A percentile compares a stretch with the other conserved stretches of the same genome.
phyloP scores from a whole-genome alignment of 1,140 invertebrate genomes.

The Orius insidiosus region DNA sequence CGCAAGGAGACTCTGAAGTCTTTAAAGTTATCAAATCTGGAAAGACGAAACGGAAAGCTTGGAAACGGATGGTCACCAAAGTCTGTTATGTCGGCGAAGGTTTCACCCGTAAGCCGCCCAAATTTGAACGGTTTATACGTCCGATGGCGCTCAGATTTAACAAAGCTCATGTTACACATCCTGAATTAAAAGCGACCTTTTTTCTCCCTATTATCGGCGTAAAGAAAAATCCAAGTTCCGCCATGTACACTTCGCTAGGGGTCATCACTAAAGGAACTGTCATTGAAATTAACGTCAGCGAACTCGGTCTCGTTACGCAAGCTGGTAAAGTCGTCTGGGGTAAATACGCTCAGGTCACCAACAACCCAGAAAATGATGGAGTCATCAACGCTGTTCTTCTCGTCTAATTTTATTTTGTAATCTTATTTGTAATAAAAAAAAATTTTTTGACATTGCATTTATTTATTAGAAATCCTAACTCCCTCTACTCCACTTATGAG shows the following conservation, averaged over 20 bases:
- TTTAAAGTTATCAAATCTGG: constrained; percentile 82
- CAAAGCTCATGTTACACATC: constrained; percentile 97
- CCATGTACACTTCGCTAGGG: constrained; percentile 91
- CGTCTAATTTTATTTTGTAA: constrained; percentile 44
- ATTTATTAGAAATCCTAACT: too few relatives aligned
- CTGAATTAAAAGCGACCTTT: constrained; percentile 98
- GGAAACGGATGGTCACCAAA: constrained; percentile 99
- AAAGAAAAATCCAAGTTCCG: constrained; percentile 96
- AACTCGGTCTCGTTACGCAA: constrained; percentile 96
- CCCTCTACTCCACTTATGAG: too few relatives aligned
- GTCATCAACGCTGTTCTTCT: constrained; percentile 98
- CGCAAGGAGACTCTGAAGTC: constrained; percentile 94
- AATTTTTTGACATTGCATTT: too few relatives aligned
- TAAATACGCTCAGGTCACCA: constrained; percentile 99
- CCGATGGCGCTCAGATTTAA: constrained; percentile 95
- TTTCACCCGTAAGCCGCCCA: constrained; percentile 97
- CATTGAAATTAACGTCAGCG: constrained; percentile 96
- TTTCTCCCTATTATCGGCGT: constrained; percentile 95
- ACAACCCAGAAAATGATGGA: constrained; percentile 99
- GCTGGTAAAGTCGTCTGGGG: constrained; percentile 99
- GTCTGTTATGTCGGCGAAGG: constrained; percentile 94
- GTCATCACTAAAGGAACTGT: constrained; percentile 98
- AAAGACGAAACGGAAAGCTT: constrained; percentile 88
- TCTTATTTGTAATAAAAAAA: constrained; percentile 3
- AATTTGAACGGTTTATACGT: constrained; percentile 97